Base-by-base conservation (phyloP, 2,113 vertebrate species). In the Forbesichthys papilliferus region DNA sequence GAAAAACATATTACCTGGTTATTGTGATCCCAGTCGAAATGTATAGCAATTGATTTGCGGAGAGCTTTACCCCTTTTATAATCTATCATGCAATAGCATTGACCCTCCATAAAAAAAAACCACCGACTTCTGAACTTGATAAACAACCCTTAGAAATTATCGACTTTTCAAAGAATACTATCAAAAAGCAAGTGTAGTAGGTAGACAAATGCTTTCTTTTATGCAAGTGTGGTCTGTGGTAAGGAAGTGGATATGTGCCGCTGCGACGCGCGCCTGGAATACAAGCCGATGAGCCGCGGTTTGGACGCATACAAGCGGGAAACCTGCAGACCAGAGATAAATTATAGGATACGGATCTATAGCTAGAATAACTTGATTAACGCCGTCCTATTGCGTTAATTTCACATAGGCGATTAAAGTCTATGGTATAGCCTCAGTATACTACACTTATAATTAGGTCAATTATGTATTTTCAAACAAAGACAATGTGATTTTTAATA, bases 221-320 rank as follows among this genome's bases (percentile, higher is more conserved):
- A 71, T 76, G 74, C 70, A 74, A 84, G 86, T 79, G 84, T 88
- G 86, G 84, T 77, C 86, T 85, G 87, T 84, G 81, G 60, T 86
- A 77, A 85, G 69, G 75, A 75, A 71, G 63, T 83, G 77, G 82
- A 84, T 84, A 80, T 74, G 82, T 85, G 84, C 87, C 77, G 84
- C 68, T 87, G 86, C 80, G 81, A 79, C 81, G 79, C 49, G 71
- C 64, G 81, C 74, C 80, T 81, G 76, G 82, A 75, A 86, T 90
- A 92, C 90, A 91, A 69, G 92, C 90, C 90, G 7, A 42, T 42
- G 36, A 86, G 84, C 92, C 93, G 93, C 92, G 91, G 76, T 92
- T 93, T 90, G 81, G 79, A 74, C 69, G 66, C 86, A 84, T 83
- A 84, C 64, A 80, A 90, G 93, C 93, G 92, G 93, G 92, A 94